Percentiles rank a stretch among this genome's conserved stretches.
These are phyloP conservation scores for Picathartes gymnocephalus DNA, from an alignment of 2,113 vertebrate genomes.

Conservation along the genomic window DNA sequence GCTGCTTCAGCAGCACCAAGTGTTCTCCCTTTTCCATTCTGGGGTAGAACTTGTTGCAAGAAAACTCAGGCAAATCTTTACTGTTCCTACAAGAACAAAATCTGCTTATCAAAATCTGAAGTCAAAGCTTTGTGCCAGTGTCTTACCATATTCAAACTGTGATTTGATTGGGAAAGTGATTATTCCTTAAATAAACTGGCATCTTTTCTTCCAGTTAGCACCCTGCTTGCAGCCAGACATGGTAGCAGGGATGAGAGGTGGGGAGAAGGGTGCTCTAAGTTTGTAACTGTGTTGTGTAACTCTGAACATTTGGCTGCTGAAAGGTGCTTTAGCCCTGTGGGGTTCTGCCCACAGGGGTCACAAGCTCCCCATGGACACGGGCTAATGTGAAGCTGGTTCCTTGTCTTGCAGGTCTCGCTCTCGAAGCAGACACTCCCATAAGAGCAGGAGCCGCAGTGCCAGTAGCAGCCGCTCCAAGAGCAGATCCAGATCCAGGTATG, in stretches of 20 bases:
- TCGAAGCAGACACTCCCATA: constrained; percentile 89
- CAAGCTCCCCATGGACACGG: accelerated
- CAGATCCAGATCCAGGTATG: constrained; percentile 83
- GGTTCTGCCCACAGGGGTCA: not conserved
- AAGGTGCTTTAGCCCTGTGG: not conserved
- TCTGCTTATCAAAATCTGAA: not conserved
- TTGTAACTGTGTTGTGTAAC: not conserved
- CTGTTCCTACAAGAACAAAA: not conserved
- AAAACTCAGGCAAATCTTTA: not conserved
- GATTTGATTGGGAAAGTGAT: not conserved
- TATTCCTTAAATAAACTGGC: not conserved
- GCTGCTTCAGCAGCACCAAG: not conserved
- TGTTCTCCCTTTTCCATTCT: not conserved
- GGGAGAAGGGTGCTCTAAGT: not conserved
- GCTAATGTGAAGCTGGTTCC: not conserved
- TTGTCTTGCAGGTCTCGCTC: constrained; percentile 84
- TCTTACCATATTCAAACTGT: not conserved
- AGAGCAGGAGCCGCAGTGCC: constrained; percentile 89
- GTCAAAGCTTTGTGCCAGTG: not conserved
- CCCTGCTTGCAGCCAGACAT: accelerated
- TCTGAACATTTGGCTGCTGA: not conserved
- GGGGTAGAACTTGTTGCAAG: not conserved
- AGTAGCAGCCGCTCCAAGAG: constrained; percentile 87
- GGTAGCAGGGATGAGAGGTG: not conserved
- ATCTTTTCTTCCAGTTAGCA: not conserved